Conservation (phyloP, 64 coral and sea anemone species). For the Acropora tenuis region DNA sequence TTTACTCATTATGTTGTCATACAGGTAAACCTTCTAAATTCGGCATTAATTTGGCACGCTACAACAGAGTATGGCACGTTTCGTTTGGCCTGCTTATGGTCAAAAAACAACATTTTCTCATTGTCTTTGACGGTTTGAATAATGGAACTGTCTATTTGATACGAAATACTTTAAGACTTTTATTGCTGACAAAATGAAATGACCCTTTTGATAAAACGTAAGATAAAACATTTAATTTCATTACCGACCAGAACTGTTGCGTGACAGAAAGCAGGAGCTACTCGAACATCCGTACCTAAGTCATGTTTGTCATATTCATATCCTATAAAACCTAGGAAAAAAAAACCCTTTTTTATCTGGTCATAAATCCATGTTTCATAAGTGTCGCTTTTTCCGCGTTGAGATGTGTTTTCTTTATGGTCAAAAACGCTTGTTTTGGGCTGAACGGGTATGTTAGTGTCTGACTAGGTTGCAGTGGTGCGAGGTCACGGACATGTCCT, state of each 20-base stretch:
- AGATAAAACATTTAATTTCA: slow-evolving; percentile 1
- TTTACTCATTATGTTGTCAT: background rate
- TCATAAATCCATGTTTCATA: background rate
- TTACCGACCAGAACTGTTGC: background rate
- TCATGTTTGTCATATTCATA: background rate
- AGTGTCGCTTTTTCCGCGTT: background rate
- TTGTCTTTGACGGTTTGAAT: background rate
- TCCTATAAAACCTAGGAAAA: background rate
- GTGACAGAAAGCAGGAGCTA: too few species aligned
- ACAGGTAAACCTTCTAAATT: background rate
- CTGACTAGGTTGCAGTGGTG: background rate
- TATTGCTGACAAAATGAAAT: background rate
- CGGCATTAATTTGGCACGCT: background rate
- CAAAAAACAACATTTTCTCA: background rate
- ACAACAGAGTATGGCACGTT: background rate
- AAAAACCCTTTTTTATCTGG: background rate
- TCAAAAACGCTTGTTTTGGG: background rate
- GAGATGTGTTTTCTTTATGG: background rate
- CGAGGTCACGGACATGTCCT: background rate
- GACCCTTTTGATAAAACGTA: background rate
- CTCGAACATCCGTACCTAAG: too few species aligned
- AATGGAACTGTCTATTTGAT: too few species aligned
- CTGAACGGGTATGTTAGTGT: too few species aligned
- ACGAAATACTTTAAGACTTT: too few species aligned
- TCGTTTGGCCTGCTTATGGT: background rate